Base-by-base conservation (phyloP, 2,888 invertebrate species). In the Myathropa florea region DNA sequence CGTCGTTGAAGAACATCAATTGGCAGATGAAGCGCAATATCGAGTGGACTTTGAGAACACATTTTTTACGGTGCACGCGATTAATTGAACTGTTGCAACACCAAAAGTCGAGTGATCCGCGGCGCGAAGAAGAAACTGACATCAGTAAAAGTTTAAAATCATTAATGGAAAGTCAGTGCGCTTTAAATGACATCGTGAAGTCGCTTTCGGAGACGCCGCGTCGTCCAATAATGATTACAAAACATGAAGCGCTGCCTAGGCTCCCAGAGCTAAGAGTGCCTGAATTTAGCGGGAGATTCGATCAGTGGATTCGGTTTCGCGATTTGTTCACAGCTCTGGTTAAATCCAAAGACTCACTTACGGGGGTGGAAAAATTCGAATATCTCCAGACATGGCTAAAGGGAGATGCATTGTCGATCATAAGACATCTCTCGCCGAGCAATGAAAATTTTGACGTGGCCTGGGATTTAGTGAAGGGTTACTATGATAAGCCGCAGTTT, bases 221-320 rank as follows among this genome's bases (percentile, higher is more conserved):
- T 26, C 33, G 77, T 10, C 57, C 63, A 10, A 71, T 65, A 18
- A 64, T 1, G 1, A 64, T 78, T 3, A 59, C 30, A 4, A 21
- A 24, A 1, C 10, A 3, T 4, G 7, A 64, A 4, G 7, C 2
- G 3, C 2, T 23, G 23, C 53, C 53, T 3, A 30, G 57, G 3
- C 18, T 75, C 0, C 75, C 39, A n/a, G 14, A 23, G 0, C n/a
- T 59, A 2, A 1, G 23, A 12, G n/a, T 70, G 18, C 3, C 6
- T 0, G 70, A 70, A 26, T 75, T 64, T 59, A 39, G 39, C 18
- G 65, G 64, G 46, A 57, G 46, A 14, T 76, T 76, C 12, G 59
- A 65, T 3, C 59, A 76, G 21, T 67, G 75, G 75, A 6, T 67
- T n/a, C n/a, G 75, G 9, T 70, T 77, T 63, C 68, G 77, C 14